Evolutionary conservation across 2,797 vertebrate genomes (phyloP).

Genomic region (Bufotes viridis): DNA sequence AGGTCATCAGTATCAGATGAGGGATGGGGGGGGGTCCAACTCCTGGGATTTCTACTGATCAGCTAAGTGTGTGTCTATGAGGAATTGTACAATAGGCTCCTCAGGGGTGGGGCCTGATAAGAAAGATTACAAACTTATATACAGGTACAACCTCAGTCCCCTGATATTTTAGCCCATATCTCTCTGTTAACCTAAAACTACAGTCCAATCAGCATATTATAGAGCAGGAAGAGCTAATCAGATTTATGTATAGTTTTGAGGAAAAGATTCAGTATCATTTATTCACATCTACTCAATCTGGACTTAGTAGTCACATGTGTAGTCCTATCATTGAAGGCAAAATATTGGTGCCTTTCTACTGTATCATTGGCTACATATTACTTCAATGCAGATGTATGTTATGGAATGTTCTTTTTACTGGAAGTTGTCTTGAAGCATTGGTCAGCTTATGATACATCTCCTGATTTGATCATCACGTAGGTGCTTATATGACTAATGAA

Average conservation of each 20-base stretch:
- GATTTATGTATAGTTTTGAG: too few species aligned
- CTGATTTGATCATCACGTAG: neutral
- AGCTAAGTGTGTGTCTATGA: neutral
- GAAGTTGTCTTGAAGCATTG: neutral
- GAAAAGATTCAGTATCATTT: too few species aligned
- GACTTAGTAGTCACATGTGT: too few species aligned
- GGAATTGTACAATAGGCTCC: neutral
- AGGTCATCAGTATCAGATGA: too few species aligned
- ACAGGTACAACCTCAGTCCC: neutral
- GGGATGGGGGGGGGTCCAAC: too few species aligned
- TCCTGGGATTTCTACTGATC: neutral
- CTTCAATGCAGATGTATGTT: neutral
- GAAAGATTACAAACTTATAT: neutral
- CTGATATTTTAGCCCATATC: neutral
- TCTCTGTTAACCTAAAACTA: too few species aligned
- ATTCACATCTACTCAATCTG: too few species aligned
- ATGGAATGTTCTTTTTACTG: neutral
- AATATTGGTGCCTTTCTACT: too few species aligned
- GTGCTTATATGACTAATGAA: neutral
- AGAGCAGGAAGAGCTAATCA: too few species aligned
- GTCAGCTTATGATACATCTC: neutral
- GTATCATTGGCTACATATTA: too few species aligned
- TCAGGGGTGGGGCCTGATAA: neutral
- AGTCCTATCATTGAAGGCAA: too few species aligned
- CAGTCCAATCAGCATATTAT: too few species aligned